Base-by-base conservation (phyloP, 2,113 vertebrate genomes). In the Odocoileus virginianus region DNA sequence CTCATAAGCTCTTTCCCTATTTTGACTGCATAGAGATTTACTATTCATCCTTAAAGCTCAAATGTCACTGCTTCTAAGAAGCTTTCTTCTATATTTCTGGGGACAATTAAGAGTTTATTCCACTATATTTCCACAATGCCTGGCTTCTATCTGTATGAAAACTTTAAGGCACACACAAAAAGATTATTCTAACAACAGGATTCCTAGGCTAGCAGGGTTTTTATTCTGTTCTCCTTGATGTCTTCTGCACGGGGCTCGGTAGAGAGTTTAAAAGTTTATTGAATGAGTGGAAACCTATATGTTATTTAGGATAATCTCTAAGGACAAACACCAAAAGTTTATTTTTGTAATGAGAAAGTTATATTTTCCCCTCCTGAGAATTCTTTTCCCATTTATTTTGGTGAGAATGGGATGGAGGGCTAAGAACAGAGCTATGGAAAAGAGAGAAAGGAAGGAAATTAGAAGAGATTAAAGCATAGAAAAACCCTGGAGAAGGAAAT, bases 261-360 rank as follows among this genome's bases (percentile, higher is more conserved):
- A 40, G 11, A 47, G 52, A 60, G 33, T 36, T 36, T 54, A 47
- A 33, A 23, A 74, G 60, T 78, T 78, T 87, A 47, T 10, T n/a
- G 30, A 95, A 19, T 21, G 50, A 57, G 6, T 50, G 47, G 52
- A 86, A 92, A 58, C 82, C 64, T 23, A 55, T 30, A 71, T 57
- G 3, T 83, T 79, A 14, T 81, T 86, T 17, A 94, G 95, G 45
- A 92, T 79, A 84, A 40, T 87, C 57, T 54, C 57, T 92, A 87
- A 89, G 36, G 64, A 83, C 84, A 79, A 89, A 84, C 79, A 43
- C 21, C 33, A 60, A 82, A 89, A 57, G 74, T 79, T 96, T 84
- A 90, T 92, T 97, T 84, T 93, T 93, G 47, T 55, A 60, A 92
- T 87, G 92, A 97, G 89, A 52, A 95, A 92, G 47, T 64, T 76